These are phyloP conservation scores for Mycogona germanica DNA, from an alignment of 2,888 invertebrate species.

Conservation along the genomic window DNA sequence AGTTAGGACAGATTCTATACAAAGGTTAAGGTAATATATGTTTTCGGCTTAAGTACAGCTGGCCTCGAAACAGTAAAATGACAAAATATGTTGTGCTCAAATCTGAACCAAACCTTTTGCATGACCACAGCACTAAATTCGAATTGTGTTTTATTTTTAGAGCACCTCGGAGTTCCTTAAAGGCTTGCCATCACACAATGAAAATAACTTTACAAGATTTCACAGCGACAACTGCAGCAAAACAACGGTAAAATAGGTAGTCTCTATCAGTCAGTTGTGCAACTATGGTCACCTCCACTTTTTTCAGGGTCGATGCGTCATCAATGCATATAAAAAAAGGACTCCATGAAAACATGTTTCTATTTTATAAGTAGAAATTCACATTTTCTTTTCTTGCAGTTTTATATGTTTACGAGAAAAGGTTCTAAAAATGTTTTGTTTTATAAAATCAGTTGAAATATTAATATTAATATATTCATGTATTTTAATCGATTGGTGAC, in stretches of 20 bases:
- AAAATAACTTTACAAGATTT: conserved; percentile 80
- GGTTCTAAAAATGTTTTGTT: no score
- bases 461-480: no score
- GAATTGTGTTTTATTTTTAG: conserved; percentile 5
- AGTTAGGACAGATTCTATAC: no score
- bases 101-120: no score
- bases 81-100: no score
- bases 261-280: conserved; percentile 21
- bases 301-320: neutral
- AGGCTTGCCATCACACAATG: conserved; percentile 80
- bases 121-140: neutral
- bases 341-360: conserved; percentile 10
- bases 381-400: neutral
- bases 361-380: no score
- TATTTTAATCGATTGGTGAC: neutral
- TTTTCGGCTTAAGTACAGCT: no score
- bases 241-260: conserved; percentile 32
- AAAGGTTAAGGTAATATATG: no score
- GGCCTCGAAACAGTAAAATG: no score
- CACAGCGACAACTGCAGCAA: conserved; percentile 74
- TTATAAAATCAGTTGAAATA: no score
- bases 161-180: conserved; percentile 64
- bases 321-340: neutral
- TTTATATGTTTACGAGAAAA: no score
- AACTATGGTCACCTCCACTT: neutral